Evolutionary conservation across 2,113 vertebrate species (phyloP).

Genomic region (Gnathonemus longibarbis): DNA sequence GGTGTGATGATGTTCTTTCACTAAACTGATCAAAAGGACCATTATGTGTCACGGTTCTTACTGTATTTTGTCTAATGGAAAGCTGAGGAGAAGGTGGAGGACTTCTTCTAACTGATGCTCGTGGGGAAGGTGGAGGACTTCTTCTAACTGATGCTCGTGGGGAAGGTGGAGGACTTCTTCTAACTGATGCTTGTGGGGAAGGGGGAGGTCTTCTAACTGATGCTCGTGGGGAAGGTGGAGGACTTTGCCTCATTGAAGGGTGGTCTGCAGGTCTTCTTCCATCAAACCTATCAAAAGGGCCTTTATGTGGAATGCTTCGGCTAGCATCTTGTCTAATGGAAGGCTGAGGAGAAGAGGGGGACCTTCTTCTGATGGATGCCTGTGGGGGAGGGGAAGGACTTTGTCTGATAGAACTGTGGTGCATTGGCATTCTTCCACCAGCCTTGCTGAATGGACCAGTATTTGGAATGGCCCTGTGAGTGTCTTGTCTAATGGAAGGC

Average conservation of each 20-base stretch:
- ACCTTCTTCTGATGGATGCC: slow-evolving; percentile 34
- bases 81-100: background rate
- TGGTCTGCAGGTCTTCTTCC: background rate
- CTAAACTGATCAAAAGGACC: background rate
- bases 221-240: background rate
- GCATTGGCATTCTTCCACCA: slow-evolving; percentile 36
- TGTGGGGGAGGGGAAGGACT: slow-evolving; percentile 17
- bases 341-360: slow-evolving; percentile 46
- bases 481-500: slow-evolving; percentile 47
- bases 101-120: background rate
- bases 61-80: background rate
- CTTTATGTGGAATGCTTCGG: slow-evolving; percentile 20
- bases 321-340: slow-evolving; percentile 42
- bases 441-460: slow-evolving; percentile 37
- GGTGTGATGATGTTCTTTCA: background rate
- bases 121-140: background rate
- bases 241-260: background rate
- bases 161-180: background rate
- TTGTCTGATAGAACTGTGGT: slow-evolving; percentile 28
- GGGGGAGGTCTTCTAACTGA: background rate
- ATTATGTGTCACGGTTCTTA: background rate
- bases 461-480: slow-evolving; percentile 39
- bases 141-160: background rate
- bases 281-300: background rate
- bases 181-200: background rate